These are phyloP conservation scores for Myioborus melanocephalus DNA, from an alignment of 2,797 vertebrate genomes.

Conservation along the genomic window DNA sequence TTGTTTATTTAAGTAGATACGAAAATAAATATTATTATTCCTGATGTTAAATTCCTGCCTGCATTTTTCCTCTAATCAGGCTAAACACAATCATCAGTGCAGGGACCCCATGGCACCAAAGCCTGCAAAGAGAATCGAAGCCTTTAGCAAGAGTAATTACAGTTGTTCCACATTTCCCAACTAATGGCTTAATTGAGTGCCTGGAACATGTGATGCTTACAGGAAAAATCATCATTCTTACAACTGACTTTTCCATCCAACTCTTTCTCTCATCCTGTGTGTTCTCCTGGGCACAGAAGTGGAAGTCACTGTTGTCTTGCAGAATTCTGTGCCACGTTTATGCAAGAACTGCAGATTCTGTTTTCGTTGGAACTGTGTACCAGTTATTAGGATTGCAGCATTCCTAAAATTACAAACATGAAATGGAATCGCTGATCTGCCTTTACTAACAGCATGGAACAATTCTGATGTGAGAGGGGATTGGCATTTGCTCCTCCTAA, in stretches of 20 bases:
- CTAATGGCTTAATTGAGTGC: conserved; percentile 7
- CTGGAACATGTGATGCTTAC: background rate
- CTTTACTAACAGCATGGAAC: rapidly evolving
- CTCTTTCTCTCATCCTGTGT: background rate
- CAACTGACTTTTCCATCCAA: background rate
- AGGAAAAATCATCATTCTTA: background rate
- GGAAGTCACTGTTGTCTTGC: background rate
- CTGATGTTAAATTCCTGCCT: background rate
- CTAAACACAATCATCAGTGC: background rate
- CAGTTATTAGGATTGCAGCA: background rate
- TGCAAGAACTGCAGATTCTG: background rate
- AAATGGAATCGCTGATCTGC: background rate
- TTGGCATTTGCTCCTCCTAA: background rate
- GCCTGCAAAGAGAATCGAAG: background rate
- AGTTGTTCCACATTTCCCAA: background rate
- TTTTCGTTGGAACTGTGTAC: background rate
- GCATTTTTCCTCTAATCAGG: background rate
- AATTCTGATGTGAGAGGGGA: background rate
- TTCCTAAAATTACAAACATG: background rate
- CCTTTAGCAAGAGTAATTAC: conserved; percentile 27
- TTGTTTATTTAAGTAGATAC: background rate
- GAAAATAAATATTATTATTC: background rate
- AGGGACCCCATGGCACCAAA: background rate
- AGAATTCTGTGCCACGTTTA: background rate
- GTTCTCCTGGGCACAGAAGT: background rate